These are phyloP conservation scores for Spisula subtruncata DNA, from an alignment of 2,888 invertebrate species.

Conservation along the genomic window DNA sequence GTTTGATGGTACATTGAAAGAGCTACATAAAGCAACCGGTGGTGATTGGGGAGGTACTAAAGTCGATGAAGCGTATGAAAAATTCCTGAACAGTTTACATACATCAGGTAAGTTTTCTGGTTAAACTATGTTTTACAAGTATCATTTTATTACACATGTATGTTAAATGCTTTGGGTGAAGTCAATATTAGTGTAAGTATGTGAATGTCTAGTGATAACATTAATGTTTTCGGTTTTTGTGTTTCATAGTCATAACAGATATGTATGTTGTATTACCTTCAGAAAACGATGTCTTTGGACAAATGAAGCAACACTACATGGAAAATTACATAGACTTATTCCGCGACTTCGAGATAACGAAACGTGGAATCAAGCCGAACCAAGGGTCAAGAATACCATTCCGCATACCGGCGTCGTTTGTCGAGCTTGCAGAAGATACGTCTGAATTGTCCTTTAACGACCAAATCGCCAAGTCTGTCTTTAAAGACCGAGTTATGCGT, in stretches of 20 bases:
- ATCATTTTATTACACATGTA: too few species aligned
- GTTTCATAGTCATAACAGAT: neutral
- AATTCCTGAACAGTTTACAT: neutral
- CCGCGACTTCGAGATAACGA: slow-evolving; percentile 33
- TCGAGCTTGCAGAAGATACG: neutral
- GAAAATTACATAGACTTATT: slow-evolving; percentile 33
- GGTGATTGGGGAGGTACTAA: slow-evolving; percentile 33
- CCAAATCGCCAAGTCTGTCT: neutral
- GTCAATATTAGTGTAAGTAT: too few species aligned
- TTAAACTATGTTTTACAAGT: too few species aligned
- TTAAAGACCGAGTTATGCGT: neutral
- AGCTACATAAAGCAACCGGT: slow-evolving; percentile 19
- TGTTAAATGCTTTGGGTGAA: too few species aligned
- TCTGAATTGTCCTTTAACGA: neutral
- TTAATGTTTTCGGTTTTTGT: too few species aligned
- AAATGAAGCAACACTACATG: slow-evolving; percentile 24
- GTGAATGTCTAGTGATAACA: too few species aligned
- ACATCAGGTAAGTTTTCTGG: too few species aligned
- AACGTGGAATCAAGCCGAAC: neutral
- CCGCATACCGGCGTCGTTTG: neutral
- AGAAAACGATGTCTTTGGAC: neutral
- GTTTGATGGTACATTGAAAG: neutral
- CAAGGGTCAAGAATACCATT: neutral
- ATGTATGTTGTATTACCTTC: neutral
- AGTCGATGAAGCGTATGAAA: slow-evolving; percentile 8